These are phyloP conservation scores for Mactromeris polynyma DNA, from an alignment of 2,888 invertebrate species.

Conservation along the genomic window DNA sequence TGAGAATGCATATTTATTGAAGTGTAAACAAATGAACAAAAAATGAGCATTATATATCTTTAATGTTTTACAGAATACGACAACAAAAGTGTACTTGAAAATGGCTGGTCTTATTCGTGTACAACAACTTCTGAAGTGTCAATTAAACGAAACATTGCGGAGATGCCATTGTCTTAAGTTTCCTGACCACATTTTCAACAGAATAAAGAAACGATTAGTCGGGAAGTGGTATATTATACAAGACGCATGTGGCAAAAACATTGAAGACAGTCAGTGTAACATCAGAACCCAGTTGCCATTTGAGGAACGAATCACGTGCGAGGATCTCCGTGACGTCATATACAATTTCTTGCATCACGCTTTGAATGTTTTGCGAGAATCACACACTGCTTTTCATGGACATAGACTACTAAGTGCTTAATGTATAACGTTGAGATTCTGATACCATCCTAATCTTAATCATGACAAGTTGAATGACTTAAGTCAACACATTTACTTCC, in stretches of 20 bases:
- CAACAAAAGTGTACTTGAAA: constrained; percentile 1
- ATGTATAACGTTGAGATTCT: background rate
- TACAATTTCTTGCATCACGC: background rate
- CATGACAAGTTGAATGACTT: background rate
- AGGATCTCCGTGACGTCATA: constrained; percentile 22
- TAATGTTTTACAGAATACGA: background rate
- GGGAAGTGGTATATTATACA: constrained; percentile 15
- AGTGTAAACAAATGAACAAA: too few relatives aligned
- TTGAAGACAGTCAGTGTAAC: constrained; percentile 18
- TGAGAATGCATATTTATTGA: too few relatives aligned
- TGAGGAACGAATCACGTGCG: constrained; percentile 13
- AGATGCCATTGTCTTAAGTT: background rate
- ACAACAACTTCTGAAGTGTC: background rate
- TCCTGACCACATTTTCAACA: background rate
- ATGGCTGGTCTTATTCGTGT: background rate
- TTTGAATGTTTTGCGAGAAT: background rate
- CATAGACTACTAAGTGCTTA: background rate
- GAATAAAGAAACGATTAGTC: background rate
- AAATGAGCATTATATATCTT: too few relatives aligned
- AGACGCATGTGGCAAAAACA: constrained; percentile 7
- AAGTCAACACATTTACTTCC: background rate
- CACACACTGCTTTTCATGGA: background rate
- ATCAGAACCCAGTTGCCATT: background rate
- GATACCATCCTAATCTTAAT: background rate
- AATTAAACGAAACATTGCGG: background rate